Base-by-base conservation (phyloP, 37 sponge, comb jelly and placozoan species). In the Spongilla lacustris region DNA sequence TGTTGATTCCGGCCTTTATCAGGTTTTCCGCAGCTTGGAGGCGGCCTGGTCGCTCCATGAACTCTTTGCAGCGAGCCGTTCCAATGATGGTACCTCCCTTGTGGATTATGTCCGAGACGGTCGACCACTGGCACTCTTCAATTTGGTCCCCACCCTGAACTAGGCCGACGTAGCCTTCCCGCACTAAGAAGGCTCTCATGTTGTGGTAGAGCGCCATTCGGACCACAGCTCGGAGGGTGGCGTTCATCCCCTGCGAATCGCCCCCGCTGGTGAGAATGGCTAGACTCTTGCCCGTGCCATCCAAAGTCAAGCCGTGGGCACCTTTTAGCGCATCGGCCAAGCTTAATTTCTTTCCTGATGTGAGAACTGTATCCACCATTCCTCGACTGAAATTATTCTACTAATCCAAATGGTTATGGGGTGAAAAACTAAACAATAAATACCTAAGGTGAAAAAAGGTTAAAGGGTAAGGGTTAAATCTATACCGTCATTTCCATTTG, bases 201-300 rank as follows among this genome's bases (percentile, higher is more conserved):
- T 84, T 86, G 28, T 91, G 76, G 81, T 36, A 83, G 37, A 94
- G 91, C 10, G 89, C 92, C 74, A 92, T 85, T 22, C 97, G 80
- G 2, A 92, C 83, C 31, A 89, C 86, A 12, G 97, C 97, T 6
- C 97, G 83, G 4, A 96, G 85, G 23, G 94, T 89, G 2, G 94
- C 85, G 70, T 96, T 96, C 97, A 96, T 96, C 24, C 95, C 95
- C 32, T 87, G 97, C 9, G 97, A 81, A 71, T 96, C 97, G 33
- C 97, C 97, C 14, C 97, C 96, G 71, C 92, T 92, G 29, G 96
- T 95, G 26, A 95, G 68, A 35, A 95, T 82, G 6, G 85, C 96
- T 9, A 95, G 69, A n/a, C 91, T 78, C 27, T 73, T 74, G 29
- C 32, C 74, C 8, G 2, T 46, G 46, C 46, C 46, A 8, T 46